Evolutionary conservation across 2,888 invertebrate species (phyloP).

Genomic region (Harpagoxenus sublaevis): DNA sequence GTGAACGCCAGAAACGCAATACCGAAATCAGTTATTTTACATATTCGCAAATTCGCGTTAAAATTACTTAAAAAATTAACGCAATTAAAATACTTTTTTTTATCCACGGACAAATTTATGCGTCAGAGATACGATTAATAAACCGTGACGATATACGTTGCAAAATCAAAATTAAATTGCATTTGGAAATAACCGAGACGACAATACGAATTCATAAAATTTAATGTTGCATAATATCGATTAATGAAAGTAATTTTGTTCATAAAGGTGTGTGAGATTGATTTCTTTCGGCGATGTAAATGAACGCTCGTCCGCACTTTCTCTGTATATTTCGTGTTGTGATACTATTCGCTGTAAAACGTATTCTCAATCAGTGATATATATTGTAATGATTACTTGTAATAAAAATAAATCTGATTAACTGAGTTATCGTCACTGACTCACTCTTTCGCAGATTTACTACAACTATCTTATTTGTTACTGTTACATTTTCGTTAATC

Average conservation of each 20-base stretch:
- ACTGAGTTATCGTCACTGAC: constrained; percentile 53
- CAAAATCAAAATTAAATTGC: constrained; percentile 36
- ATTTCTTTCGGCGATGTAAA: constrained; percentile 65
- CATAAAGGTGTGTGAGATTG: constrained; percentile 55
- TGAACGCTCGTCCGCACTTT: constrained; percentile 70
- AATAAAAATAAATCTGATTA: constrained; percentile 79
- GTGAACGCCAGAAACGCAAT: background rate
- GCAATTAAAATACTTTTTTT: constrained; percentile 33
- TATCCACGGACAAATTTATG: background rate
- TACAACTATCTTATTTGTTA: background rate
- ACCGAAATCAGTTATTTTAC: background rate
- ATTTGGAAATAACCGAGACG: constrained; percentile 15
- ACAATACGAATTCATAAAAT: constrained; percentile 29
- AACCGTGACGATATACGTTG: background rate
- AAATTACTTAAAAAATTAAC: constrained; percentile 33
- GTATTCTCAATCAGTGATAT: constrained; percentile 72
- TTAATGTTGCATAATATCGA: constrained; percentile 45
- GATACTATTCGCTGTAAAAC: constrained; percentile 82
- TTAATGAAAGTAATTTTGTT: constrained; percentile 42
- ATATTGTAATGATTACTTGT: constrained; percentile 81
- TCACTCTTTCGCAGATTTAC: background rate
- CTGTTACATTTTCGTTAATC: background rate
- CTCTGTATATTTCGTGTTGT: constrained; percentile 84
- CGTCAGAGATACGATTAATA: constrained; percentile 8
- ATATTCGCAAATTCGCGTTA: background rate